Conservation (phyloP, 2,888 invertebrate genomes). For the Salpingus planirostris region DNA sequence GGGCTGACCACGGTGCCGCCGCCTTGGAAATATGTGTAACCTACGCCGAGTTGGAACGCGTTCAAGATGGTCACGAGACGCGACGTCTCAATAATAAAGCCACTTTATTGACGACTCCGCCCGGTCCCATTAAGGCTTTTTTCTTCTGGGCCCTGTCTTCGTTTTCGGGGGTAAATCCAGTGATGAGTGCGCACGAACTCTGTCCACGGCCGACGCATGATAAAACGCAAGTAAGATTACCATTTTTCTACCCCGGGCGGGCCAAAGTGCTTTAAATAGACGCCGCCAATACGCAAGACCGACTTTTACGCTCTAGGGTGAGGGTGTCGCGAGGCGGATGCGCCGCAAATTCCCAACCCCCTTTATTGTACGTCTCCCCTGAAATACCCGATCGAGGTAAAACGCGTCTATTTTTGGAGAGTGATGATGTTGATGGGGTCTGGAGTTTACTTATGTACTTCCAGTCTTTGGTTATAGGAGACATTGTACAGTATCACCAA, state of each 20-base stretch:
- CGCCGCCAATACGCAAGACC: too few relatives aligned
- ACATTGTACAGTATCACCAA: too few relatives aligned
- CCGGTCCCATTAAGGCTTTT: constrained; percentile 14
- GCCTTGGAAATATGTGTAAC: constrained; percentile 33
- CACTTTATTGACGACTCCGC: constrained; percentile 20
- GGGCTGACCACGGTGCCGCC: constrained; percentile 27
- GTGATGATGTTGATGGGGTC: too few relatives aligned
- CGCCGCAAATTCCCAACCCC: too few relatives aligned
- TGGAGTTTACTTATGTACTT: too few relatives aligned
- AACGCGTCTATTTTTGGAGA: too few relatives aligned
- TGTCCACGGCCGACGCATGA: constrained; percentile 15
- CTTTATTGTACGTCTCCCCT: too few relatives aligned
- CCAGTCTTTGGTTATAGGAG: too few relatives aligned
- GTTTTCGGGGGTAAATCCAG: constrained; percentile 13
- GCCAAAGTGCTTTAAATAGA: too few relatives aligned
- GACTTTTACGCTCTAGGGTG: too few relatives aligned
- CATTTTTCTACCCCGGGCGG: constrained; percentile 1
- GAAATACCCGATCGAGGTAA: too few relatives aligned
- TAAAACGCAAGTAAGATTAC: constrained; percentile 22
- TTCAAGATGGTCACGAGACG: constrained; percentile 23
- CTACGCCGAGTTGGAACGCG: constrained; percentile 29
- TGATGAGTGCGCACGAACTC: constrained; percentile 18
- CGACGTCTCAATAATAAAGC: constrained; percentile 29
- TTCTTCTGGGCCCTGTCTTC: constrained; percentile 9
- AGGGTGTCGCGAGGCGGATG: too few relatives aligned